Evolutionary conservation across 2,797 vertebrate species (phyloP).

Genomic region (Gymnothorax javanicus): DNA sequence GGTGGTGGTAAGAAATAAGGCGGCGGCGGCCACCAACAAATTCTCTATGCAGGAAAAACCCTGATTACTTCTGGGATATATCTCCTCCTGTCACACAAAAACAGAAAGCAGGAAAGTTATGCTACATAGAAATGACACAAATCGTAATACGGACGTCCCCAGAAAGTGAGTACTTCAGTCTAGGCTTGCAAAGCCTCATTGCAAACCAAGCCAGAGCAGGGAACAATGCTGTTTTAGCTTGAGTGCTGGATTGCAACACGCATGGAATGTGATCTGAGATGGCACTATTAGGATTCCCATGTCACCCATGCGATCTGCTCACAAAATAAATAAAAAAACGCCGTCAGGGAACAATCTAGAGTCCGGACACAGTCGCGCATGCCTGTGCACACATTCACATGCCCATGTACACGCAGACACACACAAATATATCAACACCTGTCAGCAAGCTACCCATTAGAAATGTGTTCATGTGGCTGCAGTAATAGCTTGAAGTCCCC

Average conservation of each 20-base stretch:
- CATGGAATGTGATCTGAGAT: not conserved
- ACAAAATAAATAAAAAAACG: not conserved
- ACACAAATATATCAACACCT: not conserved
- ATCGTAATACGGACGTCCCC: not conserved
- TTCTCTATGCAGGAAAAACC: too few species aligned
- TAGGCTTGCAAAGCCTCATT: not conserved
- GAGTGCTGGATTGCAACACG: not conserved
- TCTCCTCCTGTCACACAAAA: not conserved
- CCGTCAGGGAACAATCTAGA: not conserved
- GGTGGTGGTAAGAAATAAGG: too few species aligned
- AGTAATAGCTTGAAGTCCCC: not conserved
- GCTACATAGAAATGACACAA: not conserved
- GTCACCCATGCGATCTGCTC: not conserved
- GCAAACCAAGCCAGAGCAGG: not conserved
- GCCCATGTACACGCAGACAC: not conserved
- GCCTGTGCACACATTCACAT: not conserved
- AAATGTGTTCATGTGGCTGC: not conserved
- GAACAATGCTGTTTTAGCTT: not conserved
- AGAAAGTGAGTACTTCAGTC: not conserved
- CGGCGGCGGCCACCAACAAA: too few species aligned
- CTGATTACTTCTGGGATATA: not conserved
- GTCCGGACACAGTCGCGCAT: not conserved
- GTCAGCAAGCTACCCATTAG: slow-evolving; percentile 18
- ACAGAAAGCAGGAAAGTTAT: not conserved
- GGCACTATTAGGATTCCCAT: not conserved